Conservation (phyloP, 2,113 vertebrate species). For the Alethe castanea region DNA sequence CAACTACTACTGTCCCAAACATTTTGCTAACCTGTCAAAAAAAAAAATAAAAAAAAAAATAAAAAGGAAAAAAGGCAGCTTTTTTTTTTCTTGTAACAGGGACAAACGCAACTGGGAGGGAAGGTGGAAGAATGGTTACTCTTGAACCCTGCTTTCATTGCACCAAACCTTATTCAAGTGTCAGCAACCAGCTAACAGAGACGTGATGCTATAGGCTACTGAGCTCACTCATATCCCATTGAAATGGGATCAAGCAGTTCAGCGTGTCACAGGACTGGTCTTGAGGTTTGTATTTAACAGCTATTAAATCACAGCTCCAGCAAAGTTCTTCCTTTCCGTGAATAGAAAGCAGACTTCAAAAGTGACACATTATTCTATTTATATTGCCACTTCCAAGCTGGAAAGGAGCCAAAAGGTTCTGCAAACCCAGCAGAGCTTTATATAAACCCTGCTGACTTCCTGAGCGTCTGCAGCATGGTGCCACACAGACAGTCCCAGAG, state of each 20-base stretch:
- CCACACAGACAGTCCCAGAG: not conserved
- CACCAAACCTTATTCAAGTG: not conserved
- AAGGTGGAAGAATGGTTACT: not conserved
- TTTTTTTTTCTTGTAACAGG: not conserved
- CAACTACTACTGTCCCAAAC: slow-evolving; percentile 89
- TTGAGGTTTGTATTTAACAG: not conserved
- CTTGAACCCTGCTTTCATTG: not conserved
- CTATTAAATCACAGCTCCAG: not conserved
- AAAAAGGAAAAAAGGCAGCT: not conserved
- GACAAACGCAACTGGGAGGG: not conserved
- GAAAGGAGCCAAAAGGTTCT: slow-evolving; percentile 3
- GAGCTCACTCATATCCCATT: not conserved
- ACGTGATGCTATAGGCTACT: not conserved
- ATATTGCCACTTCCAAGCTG: not conserved
- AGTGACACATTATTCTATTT: slow-evolving; percentile 30
- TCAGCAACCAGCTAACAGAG: not conserved
- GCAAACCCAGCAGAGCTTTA: slow-evolving; percentile 22
- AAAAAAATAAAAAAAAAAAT: not conserved
- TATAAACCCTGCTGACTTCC: slow-evolving; percentile 18
- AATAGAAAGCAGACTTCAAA: slow-evolving; percentile 26
- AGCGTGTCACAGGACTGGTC: not conserved
- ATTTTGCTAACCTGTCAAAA: slow-evolving; percentile 69
- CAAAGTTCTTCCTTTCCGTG: not conserved
- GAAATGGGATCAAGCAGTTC: not conserved
- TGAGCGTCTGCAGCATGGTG: not conserved